Conservation (phyloP, 2,888 invertebrate species). For the Drosophila cognata region DNA sequence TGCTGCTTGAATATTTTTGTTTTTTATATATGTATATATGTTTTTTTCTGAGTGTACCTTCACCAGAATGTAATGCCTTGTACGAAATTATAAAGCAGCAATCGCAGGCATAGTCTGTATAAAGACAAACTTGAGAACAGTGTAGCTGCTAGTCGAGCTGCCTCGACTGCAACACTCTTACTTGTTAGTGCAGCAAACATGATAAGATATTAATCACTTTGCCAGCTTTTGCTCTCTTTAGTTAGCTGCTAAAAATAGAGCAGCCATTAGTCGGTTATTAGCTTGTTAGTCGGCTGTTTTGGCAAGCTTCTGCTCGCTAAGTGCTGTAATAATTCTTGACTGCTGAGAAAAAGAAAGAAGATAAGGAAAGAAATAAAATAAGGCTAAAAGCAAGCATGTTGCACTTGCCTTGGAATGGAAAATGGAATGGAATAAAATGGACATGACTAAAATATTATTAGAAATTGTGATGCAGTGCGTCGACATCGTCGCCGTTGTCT, state of each 20-base stretch:
- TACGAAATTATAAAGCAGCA: too few species aligned
- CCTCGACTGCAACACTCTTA: neutral
- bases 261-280: constrained; percentile 35
- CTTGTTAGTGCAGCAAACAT: neutral
- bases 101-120: too few species aligned
- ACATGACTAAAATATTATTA: constrained; percentile 76
- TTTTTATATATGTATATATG: too few species aligned
- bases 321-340: constrained; percentile 73
- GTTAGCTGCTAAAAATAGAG: constrained; percentile 14
- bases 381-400: constrained; percentile 52
- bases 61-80: rapidly evolving
- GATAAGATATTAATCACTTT: neutral
- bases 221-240: neutral
- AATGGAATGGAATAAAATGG: constrained; percentile 34
- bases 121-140: neutral
- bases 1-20: too few species aligned
- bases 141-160: neutral
- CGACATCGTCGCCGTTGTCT: constrained; percentile 29
- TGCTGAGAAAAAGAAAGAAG: constrained; percentile 21
- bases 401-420: constrained; percentile 60
- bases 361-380: constrained; percentile 45
- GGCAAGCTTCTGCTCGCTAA: constrained; percentile 47
- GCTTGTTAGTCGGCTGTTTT: neutral
- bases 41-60: too few species aligned
- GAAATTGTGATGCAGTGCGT: constrained; percentile 75